phyloP scores from a whole-genome alignment of 2,888 invertebrate genomes.

The Macaria notata region DNA sequence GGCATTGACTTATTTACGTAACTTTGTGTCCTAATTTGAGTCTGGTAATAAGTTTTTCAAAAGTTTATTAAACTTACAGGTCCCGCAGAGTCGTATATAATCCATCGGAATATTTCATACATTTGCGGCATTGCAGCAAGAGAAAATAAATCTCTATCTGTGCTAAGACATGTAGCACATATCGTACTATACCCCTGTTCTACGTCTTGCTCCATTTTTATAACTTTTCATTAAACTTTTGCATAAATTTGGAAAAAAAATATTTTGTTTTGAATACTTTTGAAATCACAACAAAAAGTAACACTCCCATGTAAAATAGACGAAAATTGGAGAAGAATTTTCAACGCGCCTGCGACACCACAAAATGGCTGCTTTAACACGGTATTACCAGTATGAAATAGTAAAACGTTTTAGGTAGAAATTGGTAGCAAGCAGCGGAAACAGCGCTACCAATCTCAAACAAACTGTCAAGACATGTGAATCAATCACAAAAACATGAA shows the following conservation, averaged over 20 bases:
- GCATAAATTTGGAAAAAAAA: slow-evolving; percentile 37
- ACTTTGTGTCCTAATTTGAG: not conserved
- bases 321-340: slow-evolving; percentile 67
- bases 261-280: slow-evolving; percentile 52
- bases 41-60: not conserved
- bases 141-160: slow-evolving; percentile 61
- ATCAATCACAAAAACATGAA: no score
- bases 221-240: slow-evolving; percentile 26
- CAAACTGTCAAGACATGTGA: no score
- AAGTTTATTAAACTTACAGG: slow-evolving; percentile 54
- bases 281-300: slow-evolving; percentile 78
- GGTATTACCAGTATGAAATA: slow-evolving; percentile 49
- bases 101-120: slow-evolving; percentile 62
- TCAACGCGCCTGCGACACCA: slow-evolving; percentile 72
- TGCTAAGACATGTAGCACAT: slow-evolving; percentile 68
- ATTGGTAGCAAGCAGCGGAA: no score
- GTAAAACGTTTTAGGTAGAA: not conserved
- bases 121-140: slow-evolving; percentile 54
- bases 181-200: slow-evolving; percentile 58
- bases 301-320: slow-evolving; percentile 82
- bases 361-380: slow-evolving; percentile 80
- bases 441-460: no score
- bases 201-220: slow-evolving; percentile 72
- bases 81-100: slow-evolving; percentile 73
- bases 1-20: slow-evolving; percentile 7